These are phyloP conservation scores for Coenobita brevimanus DNA, from an alignment of 1,140 invertebrate species.

Conservation along the genomic window DNA sequence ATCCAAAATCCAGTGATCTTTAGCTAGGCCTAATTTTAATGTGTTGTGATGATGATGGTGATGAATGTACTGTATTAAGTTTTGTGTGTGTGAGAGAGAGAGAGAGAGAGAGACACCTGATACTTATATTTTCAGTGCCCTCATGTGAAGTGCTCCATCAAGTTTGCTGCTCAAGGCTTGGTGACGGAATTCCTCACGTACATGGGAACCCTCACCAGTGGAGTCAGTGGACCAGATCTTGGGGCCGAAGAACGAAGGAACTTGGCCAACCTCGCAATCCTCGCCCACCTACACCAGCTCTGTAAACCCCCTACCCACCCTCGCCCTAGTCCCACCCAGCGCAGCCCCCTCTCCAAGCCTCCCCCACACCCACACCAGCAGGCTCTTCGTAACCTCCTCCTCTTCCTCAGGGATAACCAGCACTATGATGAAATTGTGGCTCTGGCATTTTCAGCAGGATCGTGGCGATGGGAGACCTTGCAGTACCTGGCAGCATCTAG, in stretches of 20 bases:
- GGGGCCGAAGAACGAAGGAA: slow-evolving; percentile 79
- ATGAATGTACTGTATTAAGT: too few species aligned
- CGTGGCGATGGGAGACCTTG: slow-evolving; percentile 79
- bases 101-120: background rate
- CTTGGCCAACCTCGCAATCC: slow-evolving; percentile 81
- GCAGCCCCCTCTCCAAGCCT: too few species aligned
- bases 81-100: too few species aligned
- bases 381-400: slow-evolving; percentile 68
- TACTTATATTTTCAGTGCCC: slow-evolving; percentile 75
- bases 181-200: slow-evolving; percentile 81
- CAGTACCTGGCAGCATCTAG: slow-evolving; percentile 78
- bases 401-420: slow-evolving; percentile 81
- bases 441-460: slow-evolving; percentile 79
- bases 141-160: slow-evolving; percentile 82
- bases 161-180: slow-evolving; percentile 82
- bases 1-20: too few species aligned
- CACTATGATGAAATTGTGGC: slow-evolving; percentile 82
- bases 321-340: slow-evolving; percentile 14
- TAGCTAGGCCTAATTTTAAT: too few species aligned
- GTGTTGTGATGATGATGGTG: too few species aligned
- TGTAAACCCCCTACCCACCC: slow-evolving; percentile 46
- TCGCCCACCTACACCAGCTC: slow-evolving; percentile 80
- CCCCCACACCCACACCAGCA: too few species aligned
- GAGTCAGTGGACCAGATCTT: slow-evolving; percentile 77
- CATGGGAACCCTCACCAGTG: slow-evolving; percentile 77